These are phyloP conservation scores for Hirudo medicinalis DNA, from an alignment of 1,140 invertebrate species.

Conservation along the genomic window DNA sequence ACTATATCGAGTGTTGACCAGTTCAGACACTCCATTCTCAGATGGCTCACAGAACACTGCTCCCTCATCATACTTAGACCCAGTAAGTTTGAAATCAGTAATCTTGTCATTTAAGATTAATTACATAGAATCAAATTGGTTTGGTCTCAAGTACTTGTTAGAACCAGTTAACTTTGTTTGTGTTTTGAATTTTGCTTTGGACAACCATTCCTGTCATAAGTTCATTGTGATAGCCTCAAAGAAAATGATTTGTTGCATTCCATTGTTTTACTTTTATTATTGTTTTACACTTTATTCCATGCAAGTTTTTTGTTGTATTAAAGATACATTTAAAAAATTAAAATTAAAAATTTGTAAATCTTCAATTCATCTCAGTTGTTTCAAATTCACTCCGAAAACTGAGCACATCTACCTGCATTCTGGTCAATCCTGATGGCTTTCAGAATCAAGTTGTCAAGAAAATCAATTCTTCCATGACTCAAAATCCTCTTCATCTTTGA, in stretches of 20 bases:
- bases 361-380: conserved; percentile 55
- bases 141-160: no score
- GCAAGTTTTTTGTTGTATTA: no score
- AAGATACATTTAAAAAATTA: no score
- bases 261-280: no score
- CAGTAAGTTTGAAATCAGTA: not conserved
- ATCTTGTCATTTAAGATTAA: no score
- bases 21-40: not conserved
- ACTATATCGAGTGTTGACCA: not conserved
- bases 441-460: not conserved
- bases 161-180: no score
- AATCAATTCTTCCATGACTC: not conserved
- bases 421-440: conserved; percentile 59
- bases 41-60: conserved; percentile 7
- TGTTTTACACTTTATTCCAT: no score
- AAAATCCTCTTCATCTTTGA: not conserved
- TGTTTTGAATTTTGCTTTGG: no score
- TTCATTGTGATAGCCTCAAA: not conserved
- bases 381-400: conserved; percentile 76
- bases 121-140: no score
- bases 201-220: no score
- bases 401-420: conserved; percentile 79
- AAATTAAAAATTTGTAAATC: no score
- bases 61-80: conserved; percentile 3
- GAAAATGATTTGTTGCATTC: not conserved